phyloP scores from a whole-genome alignment of 2,113 vertebrate species.

The Sapajus apella region DNA sequence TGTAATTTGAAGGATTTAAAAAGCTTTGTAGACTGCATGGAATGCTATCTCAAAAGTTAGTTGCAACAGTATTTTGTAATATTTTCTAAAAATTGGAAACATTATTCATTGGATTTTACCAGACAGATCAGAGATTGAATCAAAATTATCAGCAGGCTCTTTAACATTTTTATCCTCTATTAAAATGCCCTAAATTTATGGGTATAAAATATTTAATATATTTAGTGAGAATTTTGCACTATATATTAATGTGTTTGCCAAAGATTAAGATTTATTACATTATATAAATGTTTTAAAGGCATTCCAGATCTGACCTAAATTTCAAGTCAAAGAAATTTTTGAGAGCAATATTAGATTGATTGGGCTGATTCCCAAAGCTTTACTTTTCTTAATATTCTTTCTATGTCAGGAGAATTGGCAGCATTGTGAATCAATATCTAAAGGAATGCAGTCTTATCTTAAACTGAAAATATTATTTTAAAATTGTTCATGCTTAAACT shows the following conservation, averaged over 20 bases:
- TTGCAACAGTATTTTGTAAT: neutral
- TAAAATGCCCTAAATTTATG: neutral
- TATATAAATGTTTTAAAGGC: neutral
- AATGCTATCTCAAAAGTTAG: neutral
- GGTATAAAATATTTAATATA: neutral
- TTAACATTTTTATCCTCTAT: neutral
- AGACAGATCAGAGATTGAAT: neutral
- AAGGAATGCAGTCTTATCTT: neutral
- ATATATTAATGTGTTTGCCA: neutral
- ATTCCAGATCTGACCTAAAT: constrained; percentile 10
- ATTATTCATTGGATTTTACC: neutral
- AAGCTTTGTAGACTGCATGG: neutral
- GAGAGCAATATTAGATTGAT: neutral
- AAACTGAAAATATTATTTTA: constrained; percentile 8
- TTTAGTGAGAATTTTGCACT: neutral
- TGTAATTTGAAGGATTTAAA: neutral
- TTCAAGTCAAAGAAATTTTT: neutral
- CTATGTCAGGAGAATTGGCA: neutral
- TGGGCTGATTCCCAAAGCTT: neutral
- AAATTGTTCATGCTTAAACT: neutral
- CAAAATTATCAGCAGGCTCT: neutral
- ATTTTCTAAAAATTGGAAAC: neutral
- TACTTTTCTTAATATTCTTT: neutral
- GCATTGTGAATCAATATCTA: neutral
- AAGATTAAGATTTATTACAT: neutral